Percentiles rank a stretch among this genome's conserved stretches.
These are phyloP conservation scores for Idaea biselata DNA, from an alignment of 2,888 invertebrate species.

Conservation along the genomic window DNA sequence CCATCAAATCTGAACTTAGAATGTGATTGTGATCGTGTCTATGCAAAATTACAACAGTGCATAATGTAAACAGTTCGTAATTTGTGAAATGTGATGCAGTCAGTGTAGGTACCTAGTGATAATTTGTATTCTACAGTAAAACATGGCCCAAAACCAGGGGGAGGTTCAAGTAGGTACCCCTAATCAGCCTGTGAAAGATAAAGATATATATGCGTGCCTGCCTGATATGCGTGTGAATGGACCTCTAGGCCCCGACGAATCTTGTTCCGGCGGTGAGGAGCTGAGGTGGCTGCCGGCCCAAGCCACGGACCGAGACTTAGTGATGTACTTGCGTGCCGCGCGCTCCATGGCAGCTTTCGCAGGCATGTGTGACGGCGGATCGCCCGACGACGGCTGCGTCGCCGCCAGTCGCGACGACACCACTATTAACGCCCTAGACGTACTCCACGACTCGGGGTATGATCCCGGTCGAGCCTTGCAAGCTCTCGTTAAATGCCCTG, in stretches of 20 bases:
- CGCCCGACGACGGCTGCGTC: slow-evolving; percentile 97
- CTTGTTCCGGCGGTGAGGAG: slow-evolving; percentile 87
- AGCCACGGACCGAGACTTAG: slow-evolving; percentile 95
- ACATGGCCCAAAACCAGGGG: slow-evolving; percentile 79
- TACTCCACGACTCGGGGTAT: slow-evolving; percentile 97
- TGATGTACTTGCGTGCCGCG: slow-evolving; percentile 98
- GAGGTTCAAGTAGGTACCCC: slow-evolving; percentile 78
- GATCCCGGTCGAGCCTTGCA: slow-evolving; percentile 98
- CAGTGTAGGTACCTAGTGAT: slow-evolving; percentile 60
- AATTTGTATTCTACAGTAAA: slow-evolving; percentile 27
- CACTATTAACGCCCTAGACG: slow-evolving; percentile 97
- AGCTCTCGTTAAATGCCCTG: slow-evolving; percentile 97
- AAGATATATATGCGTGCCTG: slow-evolving; percentile 77
- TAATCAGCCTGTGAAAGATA: slow-evolving; percentile 76
- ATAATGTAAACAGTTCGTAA: slow-evolving; percentile 61
- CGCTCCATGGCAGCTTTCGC: slow-evolving; percentile 99
- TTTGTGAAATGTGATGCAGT: slow-evolving; percentile 55
- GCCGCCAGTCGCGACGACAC: slow-evolving; percentile 98
- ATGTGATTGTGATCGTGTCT: slow-evolving; percentile 37
- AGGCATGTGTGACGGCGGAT: slow-evolving; percentile 99
- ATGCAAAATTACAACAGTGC: slow-evolving; percentile 42
- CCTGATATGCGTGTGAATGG: slow-evolving; percentile 79
- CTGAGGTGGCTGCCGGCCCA: slow-evolving; percentile 97
- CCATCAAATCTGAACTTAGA: slow-evolving; percentile 60
- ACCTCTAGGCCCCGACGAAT: slow-evolving; percentile 71